Conservation (phyloP, 2,888 invertebrate genomes). For the Halictus ligatus region DNA sequence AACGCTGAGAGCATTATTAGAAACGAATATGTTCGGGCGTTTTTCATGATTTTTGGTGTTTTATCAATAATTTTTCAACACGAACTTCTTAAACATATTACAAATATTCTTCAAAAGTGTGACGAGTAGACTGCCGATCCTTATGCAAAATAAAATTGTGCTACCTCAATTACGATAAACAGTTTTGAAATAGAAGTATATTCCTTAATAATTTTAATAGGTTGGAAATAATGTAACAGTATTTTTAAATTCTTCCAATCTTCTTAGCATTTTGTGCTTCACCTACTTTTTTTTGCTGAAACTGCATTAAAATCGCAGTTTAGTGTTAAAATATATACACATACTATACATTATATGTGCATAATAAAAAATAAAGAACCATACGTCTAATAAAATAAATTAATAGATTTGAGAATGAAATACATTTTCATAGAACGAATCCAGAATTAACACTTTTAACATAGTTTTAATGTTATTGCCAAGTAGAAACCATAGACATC, state of each 20-base stretch:
- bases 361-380: too few species aligned
- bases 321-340: too few species aligned
- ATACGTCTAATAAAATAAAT: too few species aligned
- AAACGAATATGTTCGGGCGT: not conserved
- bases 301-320: not conserved
- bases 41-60: not conserved
- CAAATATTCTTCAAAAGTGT: not conserved
- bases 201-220: not conserved
- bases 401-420: too few species aligned
- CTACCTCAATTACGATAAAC: not conserved
- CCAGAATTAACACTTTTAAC: too few species aligned
- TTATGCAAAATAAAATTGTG: not conserved
- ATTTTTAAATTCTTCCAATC: not conserved
- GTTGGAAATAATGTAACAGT: not conserved
- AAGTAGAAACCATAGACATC: too few species aligned
- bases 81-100: not conserved
- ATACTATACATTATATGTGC: too few species aligned
- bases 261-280: not conserved
- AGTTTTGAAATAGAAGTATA: not conserved
- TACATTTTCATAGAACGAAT: too few species aligned
- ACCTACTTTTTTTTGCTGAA: not conserved
- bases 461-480: too few species aligned
- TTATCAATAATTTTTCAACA: not conserved
- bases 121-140: not conserved
- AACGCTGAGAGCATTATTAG: conserved; percentile 6